Conservation (phyloP, 2,113 vertebrate species). For the Elanus axillaris region DNA sequence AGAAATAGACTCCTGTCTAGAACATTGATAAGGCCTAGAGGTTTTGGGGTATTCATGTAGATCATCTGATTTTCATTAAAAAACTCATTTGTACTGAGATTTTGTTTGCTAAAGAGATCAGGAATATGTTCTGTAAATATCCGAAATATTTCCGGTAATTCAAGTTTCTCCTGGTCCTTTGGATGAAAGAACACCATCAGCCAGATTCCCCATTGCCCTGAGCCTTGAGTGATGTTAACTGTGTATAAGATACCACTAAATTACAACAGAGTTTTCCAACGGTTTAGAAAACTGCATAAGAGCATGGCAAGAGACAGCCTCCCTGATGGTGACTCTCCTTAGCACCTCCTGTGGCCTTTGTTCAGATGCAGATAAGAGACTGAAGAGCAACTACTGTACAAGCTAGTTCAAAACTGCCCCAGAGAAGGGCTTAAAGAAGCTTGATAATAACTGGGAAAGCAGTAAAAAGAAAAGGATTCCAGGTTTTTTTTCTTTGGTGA, state of each 20-base stretch:
- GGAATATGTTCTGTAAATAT: not conserved
- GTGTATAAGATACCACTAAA: not conserved
- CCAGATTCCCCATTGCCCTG: not conserved
- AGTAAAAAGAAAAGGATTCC: not conserved
- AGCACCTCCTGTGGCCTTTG: not conserved
- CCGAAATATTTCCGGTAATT: not conserved
- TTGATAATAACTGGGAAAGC: not conserved
- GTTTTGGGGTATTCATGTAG: not conserved
- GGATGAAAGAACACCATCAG: not conserved
- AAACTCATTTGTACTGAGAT: not conserved
- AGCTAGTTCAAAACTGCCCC: not conserved
- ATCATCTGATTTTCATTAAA: not conserved
- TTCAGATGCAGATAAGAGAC: not conserved
- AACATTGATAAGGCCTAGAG: not conserved
- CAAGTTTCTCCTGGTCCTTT: not conserved
- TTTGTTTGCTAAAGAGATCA: not conserved
- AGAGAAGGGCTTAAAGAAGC: not conserved
- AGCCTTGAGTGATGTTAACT: not conserved
- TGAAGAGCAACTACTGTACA: not conserved
- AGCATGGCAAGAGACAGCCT: not conserved
- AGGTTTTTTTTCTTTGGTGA: not conserved
- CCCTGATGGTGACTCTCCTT: not conserved
- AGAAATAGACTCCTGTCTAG: not conserved
- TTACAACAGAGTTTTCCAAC: not conserved
- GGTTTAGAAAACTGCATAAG: not conserved